Conservation (phyloP, 2,888 invertebrate genomes). For the Thecocarcelia acutangulata region DNA sequence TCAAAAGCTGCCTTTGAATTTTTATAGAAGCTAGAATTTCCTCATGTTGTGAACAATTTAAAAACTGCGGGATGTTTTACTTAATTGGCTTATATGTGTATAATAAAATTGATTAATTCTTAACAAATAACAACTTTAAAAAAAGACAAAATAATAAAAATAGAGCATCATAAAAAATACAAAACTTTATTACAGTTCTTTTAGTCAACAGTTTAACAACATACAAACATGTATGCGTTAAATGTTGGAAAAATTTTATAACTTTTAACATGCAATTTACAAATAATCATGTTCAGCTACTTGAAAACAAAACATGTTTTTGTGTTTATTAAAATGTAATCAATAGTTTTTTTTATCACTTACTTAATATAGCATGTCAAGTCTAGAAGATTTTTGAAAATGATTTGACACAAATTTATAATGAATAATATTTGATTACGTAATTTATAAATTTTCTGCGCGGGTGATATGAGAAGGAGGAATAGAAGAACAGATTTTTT, state of each 20-base stretch:
- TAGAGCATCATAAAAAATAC: background rate
- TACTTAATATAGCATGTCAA: too few relatives aligned
- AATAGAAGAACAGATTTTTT: too few relatives aligned
- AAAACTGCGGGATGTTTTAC: constrained; percentile 68
- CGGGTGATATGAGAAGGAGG: too few relatives aligned
- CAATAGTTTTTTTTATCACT: too few relatives aligned
- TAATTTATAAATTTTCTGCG: too few relatives aligned
- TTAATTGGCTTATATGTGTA: constrained; percentile 67
- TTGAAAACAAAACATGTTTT: background rate
- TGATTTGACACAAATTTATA: too few relatives aligned
- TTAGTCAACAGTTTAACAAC: background rate
- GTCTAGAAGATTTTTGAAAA: too few relatives aligned
- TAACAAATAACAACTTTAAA: constrained; percentile 42
- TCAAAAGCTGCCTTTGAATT: background rate
- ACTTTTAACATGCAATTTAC: constrained; percentile 27
- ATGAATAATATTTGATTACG: too few relatives aligned
- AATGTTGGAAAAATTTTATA: background rate
- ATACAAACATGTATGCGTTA: background rate
- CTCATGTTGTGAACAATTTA: constrained; percentile 69
- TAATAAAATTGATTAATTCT: constrained; percentile 67
- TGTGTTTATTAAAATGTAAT: background rate
- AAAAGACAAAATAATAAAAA: background rate
- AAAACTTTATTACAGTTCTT: constrained; percentile 11
- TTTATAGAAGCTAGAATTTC: constrained; percentile 65
- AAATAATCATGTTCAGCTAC: background rate